Base-by-base conservation (phyloP, 2,888 invertebrate genomes). In the Drosophila ochracea region DNA sequence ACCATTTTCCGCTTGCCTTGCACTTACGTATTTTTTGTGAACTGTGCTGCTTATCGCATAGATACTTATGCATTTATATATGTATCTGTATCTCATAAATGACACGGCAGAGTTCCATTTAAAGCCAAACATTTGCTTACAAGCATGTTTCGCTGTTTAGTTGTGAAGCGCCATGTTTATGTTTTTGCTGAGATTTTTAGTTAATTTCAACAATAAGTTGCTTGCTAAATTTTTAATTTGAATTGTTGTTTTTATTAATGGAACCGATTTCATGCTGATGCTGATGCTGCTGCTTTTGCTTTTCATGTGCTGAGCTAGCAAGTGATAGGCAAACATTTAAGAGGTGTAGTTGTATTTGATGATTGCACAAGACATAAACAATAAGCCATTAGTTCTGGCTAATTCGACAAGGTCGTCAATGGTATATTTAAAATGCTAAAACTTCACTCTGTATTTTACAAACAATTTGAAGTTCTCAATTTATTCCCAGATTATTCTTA, bases 91-190 rank as follows among this genome's bases (percentile, higher is more conserved):
- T 67, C 68, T 65, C 35, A 43, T 28, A 73, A 75, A 67, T 74
- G 89, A 70, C 78, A 82, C 71, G 73, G 10, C 68, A 73, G 33
- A 70, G 91, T 73, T 89, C 84, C 76, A 91, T 60, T 86, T 85
- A 57, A 58, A 30, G 55, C 58, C 82, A 89, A 84, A 86, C 91
- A 85, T 87, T 91, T 87, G 85, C 91, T 85, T 85, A 85, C 84
- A 85, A 85, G 87, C 84, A 91, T 85, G 85, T 85, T 91, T 91
- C 64, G 90, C 70, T 89, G 89, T 85, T 76, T 72, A 62, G 68
- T 49, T 70, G 57, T 31, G 62, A 55, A 84, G 89, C 84, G 84
- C 89, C 87, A 86, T 77, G 70, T 77, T 77, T 68, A 21, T 47
- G 19, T 50, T 50, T 50, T 50, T 50, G 31, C 19, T 13, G 5